Evolutionary conservation across 2,888 invertebrate genomes (phyloP).

Genomic region (Disparrhopalites patrizii): DNA sequence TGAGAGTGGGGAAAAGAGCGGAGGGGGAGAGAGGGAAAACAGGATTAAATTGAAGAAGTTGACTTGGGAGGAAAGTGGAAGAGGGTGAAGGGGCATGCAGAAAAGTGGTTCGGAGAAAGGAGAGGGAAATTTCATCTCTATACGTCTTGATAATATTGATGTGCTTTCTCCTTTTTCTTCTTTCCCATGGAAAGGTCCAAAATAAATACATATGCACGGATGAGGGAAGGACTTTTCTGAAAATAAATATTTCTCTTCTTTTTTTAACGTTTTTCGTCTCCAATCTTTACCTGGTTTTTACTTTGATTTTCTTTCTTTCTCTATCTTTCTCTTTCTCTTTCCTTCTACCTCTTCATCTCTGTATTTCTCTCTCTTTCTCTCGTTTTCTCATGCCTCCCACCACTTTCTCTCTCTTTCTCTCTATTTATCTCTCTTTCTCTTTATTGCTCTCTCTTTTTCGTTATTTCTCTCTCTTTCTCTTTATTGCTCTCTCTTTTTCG

Average conservation of each 20-base stretch:
- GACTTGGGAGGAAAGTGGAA: neutral
- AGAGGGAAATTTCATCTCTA: no score
- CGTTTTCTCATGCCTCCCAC: constrained; percentile 12
- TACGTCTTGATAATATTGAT: constrained; percentile 6
- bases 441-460: neutral
- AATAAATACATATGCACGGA: no score
- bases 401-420: neutral
- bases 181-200: no score
- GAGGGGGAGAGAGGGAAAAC: neutral
- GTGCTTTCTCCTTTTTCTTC: no score
- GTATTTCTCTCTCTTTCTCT: neutral
- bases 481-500: constrained; percentile 17
- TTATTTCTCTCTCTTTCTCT: neutral
- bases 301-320: neutral
- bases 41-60: neutral
- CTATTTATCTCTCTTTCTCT: neutral
- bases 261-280: no score
- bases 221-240: no score
- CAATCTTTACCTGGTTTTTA: no score
- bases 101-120: no score
- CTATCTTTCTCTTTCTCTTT: neutral
- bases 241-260: no score
- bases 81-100: neutral
- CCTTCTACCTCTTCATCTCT: neutral
- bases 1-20: neutral